Base-by-base conservation (phyloP, 1,140 invertebrate species). In the Halictus rubicundus region DNA sequence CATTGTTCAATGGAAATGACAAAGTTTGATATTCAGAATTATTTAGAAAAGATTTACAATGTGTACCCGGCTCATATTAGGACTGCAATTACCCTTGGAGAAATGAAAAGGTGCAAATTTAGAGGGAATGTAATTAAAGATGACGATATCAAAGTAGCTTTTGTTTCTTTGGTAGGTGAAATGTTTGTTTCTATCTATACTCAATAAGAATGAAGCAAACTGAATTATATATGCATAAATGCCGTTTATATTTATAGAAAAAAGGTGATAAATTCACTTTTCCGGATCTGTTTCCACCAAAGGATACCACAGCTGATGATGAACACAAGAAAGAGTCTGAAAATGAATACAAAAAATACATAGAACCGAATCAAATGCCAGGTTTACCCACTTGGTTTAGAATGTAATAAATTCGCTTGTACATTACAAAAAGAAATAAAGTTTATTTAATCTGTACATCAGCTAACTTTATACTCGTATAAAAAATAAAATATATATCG, bases 1-100 rank as follows among this genome's bases (percentile, higher is more conserved):
- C 93, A 96, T 61, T 96, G 97, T 82, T 98, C 98, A 8, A 96
- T 96, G 91, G 95, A 96, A 92, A 96, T 96, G 96, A 98, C 97
- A 19, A 96, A 94, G 92, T 88, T 94, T 81, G 98, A 99, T 92
- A 94, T 99, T 0, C 96, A 96, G 91, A 98, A 98, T 93, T 99
- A 99, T 93, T 93, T 99, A 72, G 96, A 98, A 90, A 99, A 99
- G 92, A 99, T 99, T 84, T 99, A 99, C 87, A 96, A 97, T 81
- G 92, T 99, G 1, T 94, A 95, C 5, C 95, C 97, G 8, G 91
- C 96, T 6, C 91, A 96, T 89, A 96, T 99, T 0, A 93, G 95
- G 61, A 97, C 96, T 0, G 94, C 94, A 81, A 97, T 97, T 77
- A 93, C 93, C 61, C 77, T 96, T 83, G 97, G 97, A 82, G 94